These are phyloP conservation scores for Pentalonia nigronervosa DNA, from an alignment of 1,140 invertebrate genomes.

Conservation along the genomic window DNA sequence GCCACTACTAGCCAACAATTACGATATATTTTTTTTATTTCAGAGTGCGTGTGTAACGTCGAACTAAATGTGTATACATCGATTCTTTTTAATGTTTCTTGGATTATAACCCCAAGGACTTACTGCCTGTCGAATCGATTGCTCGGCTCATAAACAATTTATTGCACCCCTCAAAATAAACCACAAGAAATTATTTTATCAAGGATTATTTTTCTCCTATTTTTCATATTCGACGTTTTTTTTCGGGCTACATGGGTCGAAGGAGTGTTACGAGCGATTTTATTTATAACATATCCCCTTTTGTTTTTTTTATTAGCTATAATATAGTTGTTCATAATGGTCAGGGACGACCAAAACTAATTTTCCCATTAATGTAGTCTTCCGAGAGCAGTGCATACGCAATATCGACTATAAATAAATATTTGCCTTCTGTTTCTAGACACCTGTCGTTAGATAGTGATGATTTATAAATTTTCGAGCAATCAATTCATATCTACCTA, in stretches of 20 bases:
- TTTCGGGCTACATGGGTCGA: neutral
- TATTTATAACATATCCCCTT: neutral
- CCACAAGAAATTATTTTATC: conserved; percentile 33
- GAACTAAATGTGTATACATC: conserved; percentile 3
- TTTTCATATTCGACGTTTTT: conserved; percentile 24
- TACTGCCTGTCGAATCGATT: conserved; percentile 48
- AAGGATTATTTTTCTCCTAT: conserved; percentile 19
- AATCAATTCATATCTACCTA: neutral
- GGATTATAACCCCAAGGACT: conserved; percentile 52
- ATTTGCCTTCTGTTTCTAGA: neutral
- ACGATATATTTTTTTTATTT: conserved; percentile 33
- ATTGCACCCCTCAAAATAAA: conserved; percentile 42
- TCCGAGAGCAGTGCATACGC: neutral
- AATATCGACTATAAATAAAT: conserved; percentile 32
- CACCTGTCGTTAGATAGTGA: neutral
- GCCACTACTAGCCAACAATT: neutral
- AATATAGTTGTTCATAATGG: too few relatives aligned
- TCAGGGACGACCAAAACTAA: neutral
- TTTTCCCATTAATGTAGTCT: neutral
- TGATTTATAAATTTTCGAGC: neutral
- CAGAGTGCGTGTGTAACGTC: neutral
- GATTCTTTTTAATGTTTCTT: conserved; percentile 44
- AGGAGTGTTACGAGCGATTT: neutral
- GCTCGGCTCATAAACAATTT: conserved; percentile 48
- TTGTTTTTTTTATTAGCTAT: neutral